Evolutionary conservation across 92 coral and sea anemone species (phyloP).

Genomic region (Parazoanthus atlanticus): DNA sequence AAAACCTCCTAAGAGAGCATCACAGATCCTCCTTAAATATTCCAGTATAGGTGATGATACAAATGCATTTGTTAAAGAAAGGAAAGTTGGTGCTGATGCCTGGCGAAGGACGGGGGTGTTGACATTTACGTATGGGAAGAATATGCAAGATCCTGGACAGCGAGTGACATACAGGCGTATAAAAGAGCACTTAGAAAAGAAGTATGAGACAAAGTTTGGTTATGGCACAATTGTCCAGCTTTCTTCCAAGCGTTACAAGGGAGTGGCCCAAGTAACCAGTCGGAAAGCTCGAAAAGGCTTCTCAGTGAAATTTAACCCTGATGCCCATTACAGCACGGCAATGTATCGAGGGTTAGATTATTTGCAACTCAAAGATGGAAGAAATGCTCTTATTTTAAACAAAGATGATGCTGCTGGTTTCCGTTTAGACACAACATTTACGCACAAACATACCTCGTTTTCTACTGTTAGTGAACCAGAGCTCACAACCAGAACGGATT

Average conservation of each 20-base stretch:
- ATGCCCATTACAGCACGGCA: constrained; percentile 67
- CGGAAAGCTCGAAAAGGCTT: constrained; percentile 65
- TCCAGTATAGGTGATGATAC: no score
- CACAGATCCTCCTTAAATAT: no score
- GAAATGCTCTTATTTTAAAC: constrained; percentile 26
- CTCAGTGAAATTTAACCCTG: constrained; percentile 63
- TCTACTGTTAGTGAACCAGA: constrained; percentile 19
- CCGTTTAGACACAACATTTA: constrained; percentile 52
- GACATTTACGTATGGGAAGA: no score
- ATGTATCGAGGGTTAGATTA: constrained; percentile 61
- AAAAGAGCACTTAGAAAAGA: no score
- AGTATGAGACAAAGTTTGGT: no score
- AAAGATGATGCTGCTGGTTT: constrained; percentile 62
- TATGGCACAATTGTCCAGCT: no score
- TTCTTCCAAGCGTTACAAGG: constrained; percentile 59
- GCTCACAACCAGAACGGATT: constrained; percentile 62
- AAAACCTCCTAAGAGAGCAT: no score
- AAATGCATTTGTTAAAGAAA: no score
- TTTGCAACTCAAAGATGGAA: constrained; percentile 54
- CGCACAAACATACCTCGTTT: constrained; percentile 55
- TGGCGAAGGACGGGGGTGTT: no score
- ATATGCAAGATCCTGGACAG: no score
- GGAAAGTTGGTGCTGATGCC: no score
- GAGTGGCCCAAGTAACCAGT: constrained; percentile 55
- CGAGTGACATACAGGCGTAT: no score